phyloP scores from a whole-genome alignment of 2,888 invertebrate genomes.

The Dusona sp. region DNA sequence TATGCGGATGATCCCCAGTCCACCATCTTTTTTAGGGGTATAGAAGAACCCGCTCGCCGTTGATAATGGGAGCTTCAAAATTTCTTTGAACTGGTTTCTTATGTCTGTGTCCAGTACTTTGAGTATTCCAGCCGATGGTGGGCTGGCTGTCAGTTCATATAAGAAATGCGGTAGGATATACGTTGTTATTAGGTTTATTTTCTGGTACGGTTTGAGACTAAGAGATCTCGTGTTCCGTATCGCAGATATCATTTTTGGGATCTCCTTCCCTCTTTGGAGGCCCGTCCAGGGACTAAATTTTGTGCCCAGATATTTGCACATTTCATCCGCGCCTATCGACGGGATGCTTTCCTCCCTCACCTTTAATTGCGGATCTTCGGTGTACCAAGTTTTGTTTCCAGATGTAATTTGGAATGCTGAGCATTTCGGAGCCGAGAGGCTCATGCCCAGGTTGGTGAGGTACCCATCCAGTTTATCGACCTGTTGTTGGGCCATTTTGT shows the following conservation, averaged over 20 bases:
- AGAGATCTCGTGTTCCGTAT: conserved; percentile 26
- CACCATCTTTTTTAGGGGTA: not conserved
- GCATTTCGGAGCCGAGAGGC: conserved; percentile 52
- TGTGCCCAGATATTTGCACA: conserved; percentile 19
- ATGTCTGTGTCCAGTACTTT: conserved; percentile 32
- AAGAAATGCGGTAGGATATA: conserved; percentile 45
- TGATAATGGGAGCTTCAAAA: not conserved
- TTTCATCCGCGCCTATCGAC: not conserved
- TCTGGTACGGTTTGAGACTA: conserved; percentile 53
- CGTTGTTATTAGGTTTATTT: conserved; percentile 20
- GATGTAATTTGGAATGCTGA: conserved; percentile 9
- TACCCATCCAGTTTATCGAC: rapidly evolving
- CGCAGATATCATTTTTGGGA: not conserved
- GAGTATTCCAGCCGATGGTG: conserved; percentile 5
- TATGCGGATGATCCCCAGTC: not conserved
- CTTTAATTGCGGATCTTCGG: conserved; percentile 32
- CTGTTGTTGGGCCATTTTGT: conserved; percentile 14
- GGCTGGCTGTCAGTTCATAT: conserved; percentile 12
- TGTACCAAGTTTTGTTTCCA: conserved; percentile 44
- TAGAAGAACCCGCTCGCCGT: not conserved
- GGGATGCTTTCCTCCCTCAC: not conserved
- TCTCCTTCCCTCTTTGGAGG: no score
- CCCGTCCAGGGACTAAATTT: conserved; percentile 29
- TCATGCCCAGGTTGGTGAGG: conserved; percentile 48
- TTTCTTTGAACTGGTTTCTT: conserved; percentile 12